These are phyloP conservation scores for Eufriesea mexicana DNA, from an alignment of 1,140 invertebrate genomes.

Conservation along the genomic window DNA sequence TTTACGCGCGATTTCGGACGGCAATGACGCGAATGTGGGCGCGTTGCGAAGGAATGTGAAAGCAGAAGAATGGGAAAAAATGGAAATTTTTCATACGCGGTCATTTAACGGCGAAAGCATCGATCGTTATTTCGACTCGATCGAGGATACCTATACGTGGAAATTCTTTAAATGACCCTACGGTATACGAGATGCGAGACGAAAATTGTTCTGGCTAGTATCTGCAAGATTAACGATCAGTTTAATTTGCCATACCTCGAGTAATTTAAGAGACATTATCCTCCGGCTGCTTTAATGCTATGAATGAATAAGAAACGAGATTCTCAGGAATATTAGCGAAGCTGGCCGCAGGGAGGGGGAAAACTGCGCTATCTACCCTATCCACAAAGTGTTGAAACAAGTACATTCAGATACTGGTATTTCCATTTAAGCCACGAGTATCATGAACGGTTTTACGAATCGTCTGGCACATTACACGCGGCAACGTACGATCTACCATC, in stretches of 20 bases:
- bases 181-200: neutral
- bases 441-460: constrained; percentile 25
- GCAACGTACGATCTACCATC: constrained; percentile 23
- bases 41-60: no score
- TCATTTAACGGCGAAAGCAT: neutral
- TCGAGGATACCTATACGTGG: neutral
- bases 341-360: neutral
- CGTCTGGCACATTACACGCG: constrained; percentile 3
- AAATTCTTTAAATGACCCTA: neutral
- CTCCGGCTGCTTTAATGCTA: neutral
- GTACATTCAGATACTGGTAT: constrained; percentile 37
- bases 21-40: no score
- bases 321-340: constrained; percentile 16
- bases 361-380: constrained; percentile 4
- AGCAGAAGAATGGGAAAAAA: no score
- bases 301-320: constrained; percentile 17
- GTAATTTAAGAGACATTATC: constrained; percentile 11
- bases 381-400: constrained; percentile 28
- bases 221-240: neutral
- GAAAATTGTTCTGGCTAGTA: neutral
- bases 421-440: constrained; percentile 15
- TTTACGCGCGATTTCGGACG: no score
- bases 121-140: neutral
- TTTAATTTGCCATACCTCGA: neutral
- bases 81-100: no score